Conservation (phyloP, 2,797 vertebrate genomes). For the Myotis daubentonii region DNA sequence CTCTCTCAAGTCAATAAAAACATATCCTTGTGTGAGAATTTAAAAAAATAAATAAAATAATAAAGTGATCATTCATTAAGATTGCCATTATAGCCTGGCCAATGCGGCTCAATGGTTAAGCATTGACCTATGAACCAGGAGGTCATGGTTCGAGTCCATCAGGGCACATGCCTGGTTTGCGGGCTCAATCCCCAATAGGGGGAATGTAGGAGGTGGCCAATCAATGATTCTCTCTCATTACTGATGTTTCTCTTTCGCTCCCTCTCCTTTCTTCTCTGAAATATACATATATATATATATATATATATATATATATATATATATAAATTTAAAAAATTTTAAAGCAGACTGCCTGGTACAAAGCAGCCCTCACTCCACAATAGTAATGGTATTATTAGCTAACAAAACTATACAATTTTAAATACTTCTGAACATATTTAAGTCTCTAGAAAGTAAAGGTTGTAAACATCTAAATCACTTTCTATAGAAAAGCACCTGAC, state of each 20-base stretch:
- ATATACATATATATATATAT: too few relatives aligned
- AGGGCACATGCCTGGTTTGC: too few relatives aligned
- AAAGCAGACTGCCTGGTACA: background rate
- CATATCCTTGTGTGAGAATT: background rate
- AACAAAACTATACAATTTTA: background rate
- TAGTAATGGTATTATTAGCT: background rate
- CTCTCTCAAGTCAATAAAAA: background rate
- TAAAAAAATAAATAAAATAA: background rate
- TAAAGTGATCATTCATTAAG: background rate
- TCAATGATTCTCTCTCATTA: too few relatives aligned
- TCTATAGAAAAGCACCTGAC: background rate
- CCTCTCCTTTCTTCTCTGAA: too few relatives aligned
- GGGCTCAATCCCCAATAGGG: too few relatives aligned
- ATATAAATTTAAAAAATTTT: background rate
- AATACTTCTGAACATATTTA: background rate
- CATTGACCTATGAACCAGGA: too few relatives aligned
- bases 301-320: too few relatives aligned
- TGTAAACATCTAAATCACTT: background rate
- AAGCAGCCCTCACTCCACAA: background rate
- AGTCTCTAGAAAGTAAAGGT: background rate
- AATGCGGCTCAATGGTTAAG: too few relatives aligned
- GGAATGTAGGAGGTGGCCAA: too few relatives aligned
- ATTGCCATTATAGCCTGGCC: background rate
- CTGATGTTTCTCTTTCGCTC: too few relatives aligned
- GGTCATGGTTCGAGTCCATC: too few relatives aligned